Conservation (phyloP, 2,797 vertebrate species). For the Sebastes trivittatus region DNA sequence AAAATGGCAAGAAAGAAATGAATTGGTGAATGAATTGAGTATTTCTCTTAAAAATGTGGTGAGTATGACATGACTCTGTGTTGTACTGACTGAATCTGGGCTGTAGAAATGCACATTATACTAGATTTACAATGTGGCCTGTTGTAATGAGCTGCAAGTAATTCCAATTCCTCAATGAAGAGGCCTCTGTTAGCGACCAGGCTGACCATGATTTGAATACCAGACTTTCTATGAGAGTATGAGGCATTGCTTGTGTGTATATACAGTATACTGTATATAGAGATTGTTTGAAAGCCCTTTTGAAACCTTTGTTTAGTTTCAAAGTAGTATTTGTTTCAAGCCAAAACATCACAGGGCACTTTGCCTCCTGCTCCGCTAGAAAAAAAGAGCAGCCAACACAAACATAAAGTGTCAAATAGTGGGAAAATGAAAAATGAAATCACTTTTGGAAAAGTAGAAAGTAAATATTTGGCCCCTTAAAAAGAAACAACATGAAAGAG, state of each 20-base stretch:
- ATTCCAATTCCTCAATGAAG: neutral
- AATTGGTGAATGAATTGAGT: neutral
- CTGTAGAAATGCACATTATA: neutral
- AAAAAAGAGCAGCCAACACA: constrained; percentile 36
- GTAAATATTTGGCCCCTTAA: constrained; percentile 55
- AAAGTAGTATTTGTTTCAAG: constrained; percentile 32
- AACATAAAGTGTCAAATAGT: constrained; percentile 48
- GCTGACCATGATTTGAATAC: neutral
- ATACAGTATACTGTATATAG: neutral
- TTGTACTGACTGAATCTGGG: neutral
- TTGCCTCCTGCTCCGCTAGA: neutral
- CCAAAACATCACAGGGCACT: constrained; percentile 40
- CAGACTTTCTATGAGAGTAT: neutral
- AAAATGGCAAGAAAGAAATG: neutral
- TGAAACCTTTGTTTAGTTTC: constrained; percentile 42
- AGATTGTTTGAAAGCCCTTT: constrained; percentile 33
- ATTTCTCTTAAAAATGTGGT: neutral
- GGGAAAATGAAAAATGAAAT: constrained; percentile 51
- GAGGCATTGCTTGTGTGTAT: neutral
- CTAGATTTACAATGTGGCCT: neutral
- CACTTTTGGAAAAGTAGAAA: constrained; percentile 34
- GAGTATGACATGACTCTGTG: neutral
- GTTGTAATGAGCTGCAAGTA: neutral
- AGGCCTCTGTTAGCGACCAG: neutral
- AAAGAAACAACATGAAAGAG: constrained; percentile 33